Evolutionary conservation across 2,797 vertebrate species (phyloP), one percentile per base, ranked within the genome.

Genomic region (Ctenochaetus hawaiiensis): DNA sequence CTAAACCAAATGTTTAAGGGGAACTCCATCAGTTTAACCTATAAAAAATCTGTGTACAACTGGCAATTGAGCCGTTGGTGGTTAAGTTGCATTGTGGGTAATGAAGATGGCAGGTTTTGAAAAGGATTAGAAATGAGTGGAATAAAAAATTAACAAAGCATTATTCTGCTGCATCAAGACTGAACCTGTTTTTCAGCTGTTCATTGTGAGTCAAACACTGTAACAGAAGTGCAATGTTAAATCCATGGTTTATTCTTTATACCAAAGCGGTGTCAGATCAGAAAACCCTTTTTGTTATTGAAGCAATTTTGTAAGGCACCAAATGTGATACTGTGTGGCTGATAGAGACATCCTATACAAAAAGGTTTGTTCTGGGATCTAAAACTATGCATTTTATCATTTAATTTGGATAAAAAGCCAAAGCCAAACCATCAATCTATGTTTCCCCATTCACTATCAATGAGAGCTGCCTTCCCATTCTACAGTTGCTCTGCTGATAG

Each of bases 391-490:
- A 47, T 62, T 51, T 70, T 17, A 18, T 54, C 1, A 6, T 60
- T 65, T 59, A 12, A 47, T 58, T 52, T 56, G 48, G 41, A 37
- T 39, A 30, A 26, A 26, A 45, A 20, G 14, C 3, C 5, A 10
- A 8, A 18, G 17, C 7, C 14, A 6, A 14, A 58, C 5, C 48
- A 66, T 54, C 5, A 34, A 8, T 44, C 39, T 20, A 8, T 20
- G 30, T 57, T 72, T 72, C 48, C 11, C 12, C 39, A 43, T 41
- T 23, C 41, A 44, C 39, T 22, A 37, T 52, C 41, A 30, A 53
- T 34, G 11, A 23, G n/a, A 26, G 23, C 45, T 59, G 51, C 14
- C 54, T 54, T 18, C 49, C 64, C 44, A 64, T 65, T 37, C 61
- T 39, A 23, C 43, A 56, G 26, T 60, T 14, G 1, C 51, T 39